A percentile compares a stretch with the other conserved stretches of the same genome.
Evolutionary conservation across 2,113 vertebrate genomes (phyloP).

Genomic region (pig (Sus scrofa)): T2T-Sscrofa CM000817.6:108736001-108736500

Average conservation of each 20-base stretch:
- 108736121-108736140: background rate
- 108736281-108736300: background rate
- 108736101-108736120: background rate
- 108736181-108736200: background rate
- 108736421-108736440: background rate
- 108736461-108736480: background rate
- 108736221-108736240: background rate
- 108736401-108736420: background rate
- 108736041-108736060: background rate
- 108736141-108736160: background rate
- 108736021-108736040: background rate
- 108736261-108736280: background rate
- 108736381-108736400: background rate
- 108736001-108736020: background rate
- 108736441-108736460: background rate
- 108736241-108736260: background rate
- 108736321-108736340: background rate
- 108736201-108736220: background rate
- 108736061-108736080: background rate
- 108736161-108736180: background rate
- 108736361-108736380: background rate
- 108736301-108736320: background rate
- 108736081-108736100: background rate
- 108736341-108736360: background rate
- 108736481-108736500: background rate